Percentiles rank a stretch among this genome's conserved stretches.
Evolutionary conservation across 2,797 vertebrate genomes (phyloP).

Genomic region (Trachops cirrhosus): DNA sequence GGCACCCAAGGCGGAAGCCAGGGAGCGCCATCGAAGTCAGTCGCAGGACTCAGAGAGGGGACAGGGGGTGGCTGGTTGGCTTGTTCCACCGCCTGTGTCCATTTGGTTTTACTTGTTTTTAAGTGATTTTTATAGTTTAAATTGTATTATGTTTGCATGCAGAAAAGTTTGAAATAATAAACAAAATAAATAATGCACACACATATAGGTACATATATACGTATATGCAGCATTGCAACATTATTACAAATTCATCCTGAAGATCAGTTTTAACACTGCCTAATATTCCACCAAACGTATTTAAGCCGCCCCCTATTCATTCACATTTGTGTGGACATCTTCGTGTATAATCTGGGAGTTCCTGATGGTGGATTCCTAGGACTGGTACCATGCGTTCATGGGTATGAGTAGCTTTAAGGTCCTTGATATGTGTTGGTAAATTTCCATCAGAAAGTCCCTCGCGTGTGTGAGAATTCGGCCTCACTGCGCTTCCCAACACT

Average conservation of each 20-base stretch:
- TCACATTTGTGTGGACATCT: background rate
- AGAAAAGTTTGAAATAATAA: background rate
- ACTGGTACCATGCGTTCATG: background rate
- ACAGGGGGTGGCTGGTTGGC: fast-evolving
- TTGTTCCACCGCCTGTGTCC: background rate
- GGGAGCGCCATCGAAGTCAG: too few species aligned
- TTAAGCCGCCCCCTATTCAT: background rate
- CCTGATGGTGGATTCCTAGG: background rate
- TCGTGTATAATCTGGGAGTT: background rate
- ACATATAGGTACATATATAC: background rate
- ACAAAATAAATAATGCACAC: background rate
- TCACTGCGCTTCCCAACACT: background rate
- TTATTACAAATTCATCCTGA: background rate
- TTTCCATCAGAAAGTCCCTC: background rate
- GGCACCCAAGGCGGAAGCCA: background rate
- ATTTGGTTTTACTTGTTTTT: background rate
- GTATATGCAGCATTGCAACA: background rate
- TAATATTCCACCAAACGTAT: background rate
- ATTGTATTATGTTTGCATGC: background rate
- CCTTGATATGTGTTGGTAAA: background rate
- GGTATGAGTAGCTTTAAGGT: background rate
- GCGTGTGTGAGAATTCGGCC: background rate
- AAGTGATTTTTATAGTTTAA: background rate
- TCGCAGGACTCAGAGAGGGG: background rate
- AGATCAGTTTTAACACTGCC: background rate